Conservation (phyloP, 1,140 invertebrate genomes). For the Drosophila parabipectinata region DNA sequence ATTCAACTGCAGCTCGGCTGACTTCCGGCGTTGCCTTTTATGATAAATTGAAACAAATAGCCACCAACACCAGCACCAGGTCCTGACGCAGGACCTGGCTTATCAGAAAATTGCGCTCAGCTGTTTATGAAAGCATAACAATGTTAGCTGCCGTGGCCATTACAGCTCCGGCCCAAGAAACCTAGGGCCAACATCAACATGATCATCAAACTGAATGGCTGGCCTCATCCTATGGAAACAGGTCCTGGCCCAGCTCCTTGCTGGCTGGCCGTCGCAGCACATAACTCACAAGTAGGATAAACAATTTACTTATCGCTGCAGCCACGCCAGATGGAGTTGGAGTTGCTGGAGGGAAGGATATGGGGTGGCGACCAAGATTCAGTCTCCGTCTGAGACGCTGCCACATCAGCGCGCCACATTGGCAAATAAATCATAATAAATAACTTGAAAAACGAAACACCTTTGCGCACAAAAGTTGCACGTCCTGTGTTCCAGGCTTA, state of each 20-base stretch:
- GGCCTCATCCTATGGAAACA: conserved; percentile 5
- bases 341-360: not conserved
- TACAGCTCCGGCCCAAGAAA: conserved; percentile 19
- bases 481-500: conserved; percentile 44
- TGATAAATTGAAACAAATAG: conserved; percentile 83
- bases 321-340: conserved; percentile 33
- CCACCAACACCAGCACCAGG: conserved; percentile 46
- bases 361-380: conserved; percentile 17
- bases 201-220: conserved; percentile 74
- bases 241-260: conserved; percentile 7
- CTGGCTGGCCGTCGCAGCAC: conserved; percentile 60
- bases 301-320: conserved; percentile 82
- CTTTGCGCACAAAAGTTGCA: conserved; percentile 78
- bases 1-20: conserved; percentile 77
- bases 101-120: conserved; percentile 82
- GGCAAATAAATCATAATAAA: conserved; percentile 83
- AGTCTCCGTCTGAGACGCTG: conserved; percentile 54
- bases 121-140: conserved; percentile 82
- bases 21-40: conserved; percentile 81
- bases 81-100: conserved; percentile 58
- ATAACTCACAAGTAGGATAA: conserved; percentile 82
- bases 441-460: conserved; percentile 83
- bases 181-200: conserved; percentile 71
- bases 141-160: conserved; percentile 67
- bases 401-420: conserved; percentile 76